These are phyloP conservation scores for Gila orcuttii DNA, from an alignment of 2,113 vertebrate genomes.

Conservation along the genomic window DNA sequence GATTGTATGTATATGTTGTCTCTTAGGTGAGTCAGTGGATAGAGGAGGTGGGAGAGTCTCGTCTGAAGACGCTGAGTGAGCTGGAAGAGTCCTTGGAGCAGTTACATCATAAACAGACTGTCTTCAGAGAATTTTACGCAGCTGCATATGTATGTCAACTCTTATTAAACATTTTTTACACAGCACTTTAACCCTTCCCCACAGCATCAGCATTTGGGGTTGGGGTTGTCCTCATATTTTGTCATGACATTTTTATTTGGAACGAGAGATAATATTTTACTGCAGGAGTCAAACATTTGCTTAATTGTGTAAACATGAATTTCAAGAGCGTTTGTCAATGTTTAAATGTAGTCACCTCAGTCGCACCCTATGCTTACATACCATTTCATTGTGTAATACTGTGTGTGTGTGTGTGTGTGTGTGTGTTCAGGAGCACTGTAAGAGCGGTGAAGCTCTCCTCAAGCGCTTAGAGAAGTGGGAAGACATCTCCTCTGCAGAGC, in stretches of 20 bases:
- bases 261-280: not conserved
- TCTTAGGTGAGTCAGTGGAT: slow-evolving; percentile 84
- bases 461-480: slow-evolving; percentile 75
- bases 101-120: slow-evolving; percentile 74
- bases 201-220: not conserved
- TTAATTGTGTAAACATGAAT: slow-evolving; percentile 16
- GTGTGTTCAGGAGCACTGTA: slow-evolving; percentile 74
- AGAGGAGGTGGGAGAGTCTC: slow-evolving; percentile 79
- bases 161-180: not conserved
- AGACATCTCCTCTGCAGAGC: slow-evolving; percentile 70
- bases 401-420: slow-evolving; percentile 19
- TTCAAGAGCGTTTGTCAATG: slow-evolving; percentile 15
- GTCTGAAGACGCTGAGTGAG: slow-evolving; percentile 70
- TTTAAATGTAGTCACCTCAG: slow-evolving; percentile 24
- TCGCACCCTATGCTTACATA: slow-evolving; percentile 22
- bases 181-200: not conserved
- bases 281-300: slow-evolving; percentile 24
- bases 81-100: slow-evolving; percentile 79
- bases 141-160: slow-evolving; percentile 77
- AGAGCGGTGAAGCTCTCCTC: slow-evolving; percentile 74
- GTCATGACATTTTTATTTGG: not conserved
- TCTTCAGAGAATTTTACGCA: slow-evolving; percentile 81
- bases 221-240: not conserved
- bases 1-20: slow-evolving; percentile 29
- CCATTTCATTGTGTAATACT: not conserved